Percentiles rank a stretch among this genome's conserved stretches.
Evolutionary conservation across 2,888 invertebrate genomes (phyloP).

Genomic region (Bedellia somnulentella): DNA sequence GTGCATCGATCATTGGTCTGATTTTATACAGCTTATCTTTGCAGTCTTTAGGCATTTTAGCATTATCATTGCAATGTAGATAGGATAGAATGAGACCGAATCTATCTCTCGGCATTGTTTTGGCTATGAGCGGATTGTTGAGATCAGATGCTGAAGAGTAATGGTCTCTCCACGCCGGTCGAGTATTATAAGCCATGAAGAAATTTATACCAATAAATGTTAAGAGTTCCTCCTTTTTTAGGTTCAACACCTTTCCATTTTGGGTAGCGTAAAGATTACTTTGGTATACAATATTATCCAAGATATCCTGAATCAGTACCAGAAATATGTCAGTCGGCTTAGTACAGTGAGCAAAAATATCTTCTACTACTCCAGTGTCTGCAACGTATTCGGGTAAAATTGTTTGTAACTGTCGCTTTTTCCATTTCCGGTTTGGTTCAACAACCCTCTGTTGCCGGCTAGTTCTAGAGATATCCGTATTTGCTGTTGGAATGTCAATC

Average conservation of each 20-base stretch:
- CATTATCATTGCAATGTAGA: not conserved
- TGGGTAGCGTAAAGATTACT: conserved; percentile 5
- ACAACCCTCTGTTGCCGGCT: too few relatives aligned
- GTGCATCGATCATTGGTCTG: conserved; percentile 3
- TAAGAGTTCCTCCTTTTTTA: conserved; percentile 4
- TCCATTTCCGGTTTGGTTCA: too few relatives aligned
- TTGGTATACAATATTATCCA: conserved; percentile 5
- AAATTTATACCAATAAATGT: conserved; percentile 3
- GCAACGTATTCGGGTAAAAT: too few relatives aligned
- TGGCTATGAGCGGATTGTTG: conserved; percentile 7
- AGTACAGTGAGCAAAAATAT: conserved; percentile 2
- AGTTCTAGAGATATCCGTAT: too few relatives aligned
- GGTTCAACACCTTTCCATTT: conserved; percentile 2
- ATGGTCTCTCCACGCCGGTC: conserved; percentile 12
- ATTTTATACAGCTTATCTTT: conserved; percentile 4
- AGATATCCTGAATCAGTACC: not conserved
- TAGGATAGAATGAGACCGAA: conserved; percentile 4
- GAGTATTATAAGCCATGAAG: conserved; percentile 8
- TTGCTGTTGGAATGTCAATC: too few relatives aligned
- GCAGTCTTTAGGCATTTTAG: not conserved
- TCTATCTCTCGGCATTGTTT: conserved; percentile 6
- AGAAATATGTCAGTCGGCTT: conserved; percentile 3
- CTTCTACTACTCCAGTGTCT: too few relatives aligned
- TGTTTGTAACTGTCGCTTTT: too few relatives aligned
- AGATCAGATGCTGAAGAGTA: conserved; percentile 12